Evolutionary conservation across 2,113 vertebrate species (phyloP).

Genomic region (Podilymbus podiceps): DNA sequence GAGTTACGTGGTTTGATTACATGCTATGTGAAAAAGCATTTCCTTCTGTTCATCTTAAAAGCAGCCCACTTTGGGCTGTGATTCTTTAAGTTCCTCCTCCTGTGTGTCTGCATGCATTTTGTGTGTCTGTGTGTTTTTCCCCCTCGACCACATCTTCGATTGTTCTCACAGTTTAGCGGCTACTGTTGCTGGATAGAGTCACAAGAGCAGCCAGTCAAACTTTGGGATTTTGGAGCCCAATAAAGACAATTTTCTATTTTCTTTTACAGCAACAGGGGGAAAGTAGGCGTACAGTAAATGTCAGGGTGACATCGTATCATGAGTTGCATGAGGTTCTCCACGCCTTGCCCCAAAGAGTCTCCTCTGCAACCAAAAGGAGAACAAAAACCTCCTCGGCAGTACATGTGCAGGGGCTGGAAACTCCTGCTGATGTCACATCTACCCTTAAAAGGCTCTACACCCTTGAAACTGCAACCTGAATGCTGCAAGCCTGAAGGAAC

Average conservation of each 20-base stretch:
- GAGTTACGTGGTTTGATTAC: not conserved
- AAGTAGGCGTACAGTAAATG: conserved; percentile 61
- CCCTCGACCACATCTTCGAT: rapidly evolving
- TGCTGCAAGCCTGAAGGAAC: conserved; percentile 43
- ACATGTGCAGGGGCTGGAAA: conserved; percentile 56
- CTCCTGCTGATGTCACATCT: conserved; percentile 62
- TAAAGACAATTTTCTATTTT: conserved; percentile 2
- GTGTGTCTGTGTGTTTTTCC: not conserved
- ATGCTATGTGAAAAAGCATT: not conserved
- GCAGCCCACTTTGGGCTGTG: not conserved
- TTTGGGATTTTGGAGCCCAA: not conserved
- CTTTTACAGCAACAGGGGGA: conserved; percentile 14
- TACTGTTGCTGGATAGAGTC: not conserved
- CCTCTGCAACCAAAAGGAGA: conserved; percentile 70
- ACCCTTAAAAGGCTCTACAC: conserved; percentile 40
- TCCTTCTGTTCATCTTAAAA: not conserved
- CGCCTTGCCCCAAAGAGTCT: conserved; percentile 14
- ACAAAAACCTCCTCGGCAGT: conserved; percentile 60
- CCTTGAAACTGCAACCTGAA: conserved; percentile 63
- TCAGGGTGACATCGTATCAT: conserved; percentile 49
- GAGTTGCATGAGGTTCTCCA: conserved; percentile 32
- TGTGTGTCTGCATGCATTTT: not conserved
- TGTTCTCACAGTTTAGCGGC: not conserved
- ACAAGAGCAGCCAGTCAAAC: not conserved
- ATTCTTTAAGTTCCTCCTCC: not conserved